Percentiles rank a stretch among this genome's conserved stretches.
Evolutionary conservation across 2,888 invertebrate species (phyloP).

Genomic region (Acanthosepion pharaonis): DNA sequence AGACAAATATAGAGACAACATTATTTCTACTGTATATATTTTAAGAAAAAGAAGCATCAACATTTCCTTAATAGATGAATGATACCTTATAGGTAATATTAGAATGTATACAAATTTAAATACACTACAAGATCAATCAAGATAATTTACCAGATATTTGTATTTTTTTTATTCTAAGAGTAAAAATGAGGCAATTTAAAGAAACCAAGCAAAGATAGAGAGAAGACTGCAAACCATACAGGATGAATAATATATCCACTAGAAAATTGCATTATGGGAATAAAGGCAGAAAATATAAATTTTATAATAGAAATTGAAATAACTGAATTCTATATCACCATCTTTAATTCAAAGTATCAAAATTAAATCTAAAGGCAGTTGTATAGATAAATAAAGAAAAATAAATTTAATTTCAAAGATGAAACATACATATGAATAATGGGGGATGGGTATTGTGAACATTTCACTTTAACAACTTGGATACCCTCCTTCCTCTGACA

Average conservation of each 20-base stretch:
- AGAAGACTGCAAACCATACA: background rate
- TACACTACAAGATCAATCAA: background rate
- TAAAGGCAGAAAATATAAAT: background rate
- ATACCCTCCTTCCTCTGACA: background rate
- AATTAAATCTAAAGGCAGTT: background rate
- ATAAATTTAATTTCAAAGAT: background rate
- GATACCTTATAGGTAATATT: background rate
- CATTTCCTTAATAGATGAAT: too few species aligned
- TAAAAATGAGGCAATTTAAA: background rate
- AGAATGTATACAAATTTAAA: background rate
- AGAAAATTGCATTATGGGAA: background rate
- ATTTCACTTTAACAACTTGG: background rate
- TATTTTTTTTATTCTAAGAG: background rate
- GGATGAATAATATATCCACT: background rate
- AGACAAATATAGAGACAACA: background rate
- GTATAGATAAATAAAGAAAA: background rate
- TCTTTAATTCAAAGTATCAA: background rate
- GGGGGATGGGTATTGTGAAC: background rate
- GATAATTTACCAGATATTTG: background rate
- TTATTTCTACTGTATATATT: background rate
- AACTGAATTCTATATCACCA: background rate
- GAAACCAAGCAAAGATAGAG: background rate
- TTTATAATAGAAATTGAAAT: background rate
- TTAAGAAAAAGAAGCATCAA: background rate
- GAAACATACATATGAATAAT: background rate